Base-by-base conservation (phyloP, 2,888 invertebrate species). In the Rhyacophila evoluta region DNA sequence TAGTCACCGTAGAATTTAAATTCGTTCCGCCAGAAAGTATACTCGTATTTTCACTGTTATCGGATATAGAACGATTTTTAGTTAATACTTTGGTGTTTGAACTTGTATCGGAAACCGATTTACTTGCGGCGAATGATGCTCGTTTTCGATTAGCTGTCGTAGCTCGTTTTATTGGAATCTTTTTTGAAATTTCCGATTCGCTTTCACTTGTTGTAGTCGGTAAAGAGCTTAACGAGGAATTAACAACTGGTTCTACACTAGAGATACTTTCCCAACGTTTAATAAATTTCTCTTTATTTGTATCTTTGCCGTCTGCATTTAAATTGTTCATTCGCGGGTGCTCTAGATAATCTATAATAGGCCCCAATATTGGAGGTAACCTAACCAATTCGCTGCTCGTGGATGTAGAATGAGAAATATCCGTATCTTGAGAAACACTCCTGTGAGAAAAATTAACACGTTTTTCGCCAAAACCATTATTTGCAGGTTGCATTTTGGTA, bases 291-390 rank as follows among this genome's bases (percentile, higher is more conserved):
- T 15, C 69, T 10, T 12, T 41, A 15, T 27, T 27, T 8, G 12
- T 27, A n/a, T 19, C 11, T 12, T 69, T 38, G 2, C 27, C 69
- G 15, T 75, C 75, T n/a, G 38, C 19, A 8, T 55, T 75, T 74
- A 88, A 84, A 79, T 89, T 88, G 11, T 87, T 83, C 36, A 90
- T 84, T 82, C 87, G 89, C 1, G 89, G 89, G 78, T 88, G 89
- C 85, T 92, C 92, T 83, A 94, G 86, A 81, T 92, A 92, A 82
- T 92, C 92, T 81, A 94, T 92, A 77, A 93, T 93, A 33, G 94
- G 94, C 38, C 93, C 87, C 83, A 94, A 86, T 84, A 95, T 94
- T 1, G 94, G 94, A 6, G 95, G 94, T 68, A 94, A 86, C 84
- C 93, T 89, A 83, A 93, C 87, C 78, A 86, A 87, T 82, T 93